phyloP scores from a whole-genome alignment of 2,113 vertebrate species.

The Ciconia maguari region DNA sequence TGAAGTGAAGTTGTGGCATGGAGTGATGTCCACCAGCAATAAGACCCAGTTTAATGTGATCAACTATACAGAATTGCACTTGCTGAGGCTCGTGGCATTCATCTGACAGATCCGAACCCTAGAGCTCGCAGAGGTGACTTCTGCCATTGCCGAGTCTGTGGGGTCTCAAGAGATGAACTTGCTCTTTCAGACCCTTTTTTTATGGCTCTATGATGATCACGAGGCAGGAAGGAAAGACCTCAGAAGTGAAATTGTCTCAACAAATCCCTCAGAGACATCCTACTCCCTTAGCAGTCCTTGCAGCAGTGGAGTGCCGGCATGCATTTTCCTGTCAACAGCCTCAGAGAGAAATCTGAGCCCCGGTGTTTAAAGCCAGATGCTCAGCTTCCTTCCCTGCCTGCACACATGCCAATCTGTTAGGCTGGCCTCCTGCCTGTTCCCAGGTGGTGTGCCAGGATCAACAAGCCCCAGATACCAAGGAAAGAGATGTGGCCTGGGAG shows the following conservation, averaged over 20 bases:
- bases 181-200: not conserved
- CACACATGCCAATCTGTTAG: slow-evolving; percentile 27
- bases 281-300: not conserved
- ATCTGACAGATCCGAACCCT: not conserved
- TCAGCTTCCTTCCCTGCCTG: slow-evolving; percentile 31
- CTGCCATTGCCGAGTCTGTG: not conserved
- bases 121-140: not conserved
- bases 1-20: not conserved
- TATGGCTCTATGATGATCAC: not conserved
- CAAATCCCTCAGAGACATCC: not conserved
- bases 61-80: not conserved
- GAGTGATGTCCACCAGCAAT: not conserved
- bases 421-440: slow-evolving; percentile 21
- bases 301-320: not conserved
- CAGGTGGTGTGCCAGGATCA: slow-evolving; percentile 44
- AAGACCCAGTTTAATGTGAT: not conserved
- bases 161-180: not conserved
- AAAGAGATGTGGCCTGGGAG: slow-evolving; percentile 9
- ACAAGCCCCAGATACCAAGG: slow-evolving; percentile 24
- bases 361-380: not conserved
- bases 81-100: not conserved
- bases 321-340: slow-evolving; percentile 41
- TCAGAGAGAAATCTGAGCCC: slow-evolving; percentile 2
- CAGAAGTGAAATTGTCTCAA: not conserved
- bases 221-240: not conserved